Evolutionary conservation across 2,797 vertebrate genomes (phyloP), one percentile per base, ranked within the genome.

Genomic region (Intellagama lesueurii): DNA sequence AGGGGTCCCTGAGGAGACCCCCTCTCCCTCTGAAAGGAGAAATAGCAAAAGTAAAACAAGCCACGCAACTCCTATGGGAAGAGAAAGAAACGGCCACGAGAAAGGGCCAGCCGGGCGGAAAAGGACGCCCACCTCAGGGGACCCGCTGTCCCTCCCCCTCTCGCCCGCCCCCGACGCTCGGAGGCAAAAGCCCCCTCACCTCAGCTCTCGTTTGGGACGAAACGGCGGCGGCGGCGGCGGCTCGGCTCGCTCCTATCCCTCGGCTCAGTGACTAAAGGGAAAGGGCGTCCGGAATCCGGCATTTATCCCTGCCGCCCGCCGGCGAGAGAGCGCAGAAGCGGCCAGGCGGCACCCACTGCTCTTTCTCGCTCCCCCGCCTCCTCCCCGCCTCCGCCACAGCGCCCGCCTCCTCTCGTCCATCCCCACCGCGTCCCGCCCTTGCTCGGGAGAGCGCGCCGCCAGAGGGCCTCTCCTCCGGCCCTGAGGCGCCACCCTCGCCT

Each of bases 231-330:
- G 4, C 49, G 5, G n/a, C 16, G 11, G 44, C 87, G 17, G 14
- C 88, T 81, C 85, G 2, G 83, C 72, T 22, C 49, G 9, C 22
- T 73, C 73, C 24, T n/a, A 5, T 73, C 28, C 19, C 32, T 79
- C 35, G 7, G 47, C 77, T 69, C 47, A 12, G 70, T 77, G 24
- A 85, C 86, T 91, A 12, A 69, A 14, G 69, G 5, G 6, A 44
- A 24, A 69, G 1, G 44, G 86, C 44, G 70, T 69, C 90, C 78
- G 40, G 78, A 11, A 26, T 56, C 60, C 70, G 5, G 77, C 77
- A 88, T 88, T 88, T 91, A 91, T 91, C 70, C 89, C 81, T 56
- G 9, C 52, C 52, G 64, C 52, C 77, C 90, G 82, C 86, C 56
- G 40, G 44, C 52, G 76, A 81, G 76, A 47, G 76, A 35, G 68